phyloP scores from a whole-genome alignment of 2,113 vertebrate species.

The human region GRCh38 chrX:133493501-133494000 shows the following conservation, averaged over 20 bases:
- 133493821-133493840: constrained; percentile 58
- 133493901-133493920: constrained; percentile 66
- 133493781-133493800: constrained; percentile 31
- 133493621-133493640: neutral
- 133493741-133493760: neutral
- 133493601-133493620: neutral
- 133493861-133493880: constrained; percentile 52
- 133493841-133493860: constrained; percentile 58
- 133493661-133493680: neutral
- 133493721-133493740: neutral
- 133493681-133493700: neutral
- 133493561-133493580: neutral
- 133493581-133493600: neutral
- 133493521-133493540: too few species aligned
- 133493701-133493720: neutral
- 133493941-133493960: constrained; percentile 33
- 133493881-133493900: constrained; percentile 67
- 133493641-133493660: neutral
- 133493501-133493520: neutral
- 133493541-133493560: neutral
- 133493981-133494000: neutral
- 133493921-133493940: constrained; percentile 36
- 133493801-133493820: constrained; percentile 36
- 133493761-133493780: constrained; percentile 38
- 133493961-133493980: constrained; percentile 47